Evolutionary conservation across 1,140 invertebrate species (phyloP), one percentile per base, ranked within the genome.

Genomic region (Panulirus ornatus): DNA sequence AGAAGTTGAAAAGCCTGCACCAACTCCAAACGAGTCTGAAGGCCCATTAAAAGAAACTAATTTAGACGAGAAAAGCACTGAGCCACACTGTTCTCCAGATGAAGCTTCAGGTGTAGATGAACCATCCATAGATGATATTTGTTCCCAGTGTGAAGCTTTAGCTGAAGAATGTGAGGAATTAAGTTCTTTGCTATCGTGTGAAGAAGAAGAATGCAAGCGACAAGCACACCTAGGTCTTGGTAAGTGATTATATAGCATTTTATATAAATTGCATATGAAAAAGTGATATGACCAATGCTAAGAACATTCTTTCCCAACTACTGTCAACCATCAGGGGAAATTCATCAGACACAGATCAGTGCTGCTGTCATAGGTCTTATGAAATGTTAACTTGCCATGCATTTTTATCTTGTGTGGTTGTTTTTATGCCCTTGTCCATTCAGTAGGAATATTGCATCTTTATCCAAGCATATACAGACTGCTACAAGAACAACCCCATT

Each of bases 141-240:
- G 92, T 47, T 92, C 92, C 30, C 92, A 92, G 76, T 92, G 92
- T 85, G 89, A 92, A 54, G 92, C 92, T 22, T 58, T 92, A 19
- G 92, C 89, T 71, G 92, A 92, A 75, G 92, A 92, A 66, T 91
- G 92, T 84, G 92, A 92, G 34, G 92, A 92, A 40, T 75, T 92
- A 11, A 92, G 88, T 81, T 92, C 92, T 27, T 87, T 92, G 9
- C 83, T 92, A 6, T 92, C 92, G 40, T 92, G 92, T 86, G 92
- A 92, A 81, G 92, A 92, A 71, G 92, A 92, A 44, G 92, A 92
- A 42, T 92, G 92, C 58, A 92, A 92, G 71, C 51, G 92, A 22
- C 92, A 92, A 73, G 84, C 84, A 75, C 91, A 91, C 63, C 83
- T 84, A 36, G 91, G 91, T 27, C 76, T 92, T 54, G 91, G 91